Evolutionary conservation across 2,888 invertebrate genomes (phyloP), one percentile per base, ranked within the genome.

Genomic region (Cataglyphis albicans): DNA sequence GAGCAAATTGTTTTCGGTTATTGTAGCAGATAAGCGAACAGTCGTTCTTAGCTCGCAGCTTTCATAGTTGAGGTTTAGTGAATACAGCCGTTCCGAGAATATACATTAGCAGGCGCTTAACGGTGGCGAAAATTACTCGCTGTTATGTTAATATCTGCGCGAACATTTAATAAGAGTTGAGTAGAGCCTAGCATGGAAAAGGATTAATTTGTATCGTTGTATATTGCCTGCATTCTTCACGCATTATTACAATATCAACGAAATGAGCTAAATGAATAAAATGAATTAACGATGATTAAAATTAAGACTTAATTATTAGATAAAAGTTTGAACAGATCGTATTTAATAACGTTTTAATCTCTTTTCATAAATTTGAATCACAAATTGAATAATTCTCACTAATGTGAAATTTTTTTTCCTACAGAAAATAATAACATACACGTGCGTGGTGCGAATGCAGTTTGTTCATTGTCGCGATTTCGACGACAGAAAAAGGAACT

Each of bases 1-100:
- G 65, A 75, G 52, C 29, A 35, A 75, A 38, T 55, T 25, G 25
- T 75, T 75, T 65, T 38, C 67, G 21, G 25, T 75, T 67, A 67
- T 75, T 55, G 65, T 61, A 29, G 52, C 38, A 41, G 38, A 41
- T 41, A 64, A 64, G 41, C 64, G n/a, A n/a, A 52, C 57, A 25
- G 12, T 55, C 52, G n/a, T 76, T 67, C 76, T 76, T 76, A 67
- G 55, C 29, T 32, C 52, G 18, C 38, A 61, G 25, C 76, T 41
- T n/a, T 32, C 52, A 29, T 38, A 61, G 25, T 67, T 55, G 38
- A 67, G 35, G 57, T 67, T 55, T 70, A 55, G n/a, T 38, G 29
- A 55, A 55, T 63, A 25, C n/a, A 75, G 52, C 29, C 29, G 41
- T 25, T 55, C 38, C n/a, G 38, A 52, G 38, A 55, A 38, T 29